Percentiles rank a stretch among this genome's conserved stretches.
phyloP scores from a whole-genome alignment of 2,888 invertebrate genomes.

The Drosophila histrio region DNA sequence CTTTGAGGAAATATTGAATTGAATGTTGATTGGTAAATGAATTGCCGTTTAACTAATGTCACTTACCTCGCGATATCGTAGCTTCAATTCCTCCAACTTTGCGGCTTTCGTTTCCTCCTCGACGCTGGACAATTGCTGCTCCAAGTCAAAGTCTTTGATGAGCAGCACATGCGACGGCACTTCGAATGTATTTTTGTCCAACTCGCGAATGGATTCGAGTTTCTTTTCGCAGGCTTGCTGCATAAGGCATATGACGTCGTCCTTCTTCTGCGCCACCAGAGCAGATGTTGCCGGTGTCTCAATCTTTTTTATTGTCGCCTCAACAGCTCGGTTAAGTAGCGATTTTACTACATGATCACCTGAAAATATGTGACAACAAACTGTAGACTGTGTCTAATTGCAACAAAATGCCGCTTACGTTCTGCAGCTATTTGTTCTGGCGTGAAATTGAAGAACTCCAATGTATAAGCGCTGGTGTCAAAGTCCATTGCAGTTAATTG shows the following conservation, averaged over 20 bases:
- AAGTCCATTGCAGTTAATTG: constrained; percentile 49
- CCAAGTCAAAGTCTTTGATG: constrained; percentile 67
- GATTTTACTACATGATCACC: constrained; percentile 62
- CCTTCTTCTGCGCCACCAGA: constrained; percentile 46
- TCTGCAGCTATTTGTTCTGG: constrained; percentile 54
- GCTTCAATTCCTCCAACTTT: constrained; percentile 60
- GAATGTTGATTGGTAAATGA: not conserved
- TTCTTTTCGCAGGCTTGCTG: constrained; percentile 49
- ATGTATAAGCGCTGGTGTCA: constrained; percentile 34
- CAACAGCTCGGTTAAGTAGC: constrained; percentile 51
- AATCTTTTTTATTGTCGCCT: constrained; percentile 48
- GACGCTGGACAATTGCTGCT: constrained; percentile 52
- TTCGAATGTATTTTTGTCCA: constrained; percentile 72
- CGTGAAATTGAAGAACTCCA: constrained; percentile 60
- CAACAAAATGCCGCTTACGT: constrained; percentile 28
- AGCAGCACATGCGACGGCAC: constrained; percentile 79
- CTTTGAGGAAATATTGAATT: constrained; percentile 21
- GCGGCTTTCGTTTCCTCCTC: constrained; percentile 63
- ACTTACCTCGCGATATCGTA: constrained; percentile 71
- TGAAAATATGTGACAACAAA: constrained; percentile 1
- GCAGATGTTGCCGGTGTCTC: constrained; percentile 57
- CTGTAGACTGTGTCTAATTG: constrained; percentile 40
- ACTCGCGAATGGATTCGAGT: constrained; percentile 48
- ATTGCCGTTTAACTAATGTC: not conserved
- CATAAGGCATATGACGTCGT: constrained; percentile 61